Base-by-base conservation (phyloP, 2,888 invertebrate species). In the Spilosoma lubricipeda region DNA sequence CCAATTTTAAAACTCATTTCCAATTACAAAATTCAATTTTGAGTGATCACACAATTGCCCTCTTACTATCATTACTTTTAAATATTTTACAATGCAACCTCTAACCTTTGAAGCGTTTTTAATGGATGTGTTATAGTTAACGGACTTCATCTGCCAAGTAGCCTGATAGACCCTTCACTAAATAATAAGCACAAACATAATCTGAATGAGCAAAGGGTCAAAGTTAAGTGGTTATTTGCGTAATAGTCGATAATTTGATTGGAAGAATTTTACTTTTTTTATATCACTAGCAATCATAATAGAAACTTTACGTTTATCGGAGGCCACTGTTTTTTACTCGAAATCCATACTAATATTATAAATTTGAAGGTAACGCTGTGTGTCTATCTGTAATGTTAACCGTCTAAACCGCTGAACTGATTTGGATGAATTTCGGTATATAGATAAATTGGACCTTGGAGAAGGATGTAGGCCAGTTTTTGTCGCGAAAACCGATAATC, bases 141-240 rank as follows among this genome's bases (percentile, higher is more conserved):
- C 59, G 30, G 15, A 30, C 30, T 18, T 63, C 63, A 59, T 27
- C 27, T 59, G 8, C 27, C 70, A 64, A 30, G 63, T 42, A 33
- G 42, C 15, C 64, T 70, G 42, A 70, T 63, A 39, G 70, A 59
- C 64, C 70, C 64, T 70, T 70, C 70, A 70, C 70, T 45, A 39
- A n/a, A 39, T 63, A 20, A 64, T 64, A 70, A 70, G 45, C 33
- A 70, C 30, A 64, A 8, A 45, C 42, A 70, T 70, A 64, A 70
- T 27, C 30, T 23, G 20, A 64, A 45, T 64, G 42, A 48, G 45
- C n/a, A 39, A 42, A 39, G 56, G 70, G 59, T 56, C 70, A 70
- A 39, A 52, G 13, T 59, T 27, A 70, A 70, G 11, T 70, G 70
- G 70, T 70, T 36, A 48, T 15, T 63, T 63, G 18, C 30, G 7